Conservation (phyloP, 2,113 vertebrate genomes). For the Chloropsis cyanopogon region DNA sequence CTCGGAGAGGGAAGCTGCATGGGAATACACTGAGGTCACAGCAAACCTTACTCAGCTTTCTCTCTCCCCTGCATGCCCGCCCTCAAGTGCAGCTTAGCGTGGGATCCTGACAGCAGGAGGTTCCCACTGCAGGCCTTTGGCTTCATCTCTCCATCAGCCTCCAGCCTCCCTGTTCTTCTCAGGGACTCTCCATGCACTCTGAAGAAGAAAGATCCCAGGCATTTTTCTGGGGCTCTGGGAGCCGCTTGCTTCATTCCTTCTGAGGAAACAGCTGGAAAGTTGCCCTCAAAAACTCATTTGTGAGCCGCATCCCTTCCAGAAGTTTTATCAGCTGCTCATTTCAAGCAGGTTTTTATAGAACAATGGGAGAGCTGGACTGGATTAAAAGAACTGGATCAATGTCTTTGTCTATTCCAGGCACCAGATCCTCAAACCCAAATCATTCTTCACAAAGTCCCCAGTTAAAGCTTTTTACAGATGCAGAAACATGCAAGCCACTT, state of each 20-base stretch:
- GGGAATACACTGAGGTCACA: not conserved
- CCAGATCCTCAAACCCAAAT: not conserved
- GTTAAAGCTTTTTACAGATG: not conserved
- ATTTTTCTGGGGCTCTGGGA: conserved; percentile 41
- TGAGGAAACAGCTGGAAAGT: conserved; percentile 42
- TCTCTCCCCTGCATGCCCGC: not conserved
- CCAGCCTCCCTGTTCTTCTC: not conserved
- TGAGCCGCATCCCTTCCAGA: not conserved
- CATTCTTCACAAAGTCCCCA: not conserved
- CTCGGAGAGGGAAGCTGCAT: not conserved
- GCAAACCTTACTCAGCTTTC: conserved; percentile 1
- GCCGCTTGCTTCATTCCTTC: not conserved
- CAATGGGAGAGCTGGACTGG: not conserved
- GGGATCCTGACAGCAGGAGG: conserved; percentile 57
- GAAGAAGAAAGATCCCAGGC: conserved; percentile 42
- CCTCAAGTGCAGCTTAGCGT: conserved; percentile 6
- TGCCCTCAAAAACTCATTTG: conserved; percentile 46
- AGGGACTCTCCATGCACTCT: not conserved
- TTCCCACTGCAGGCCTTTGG: conserved; percentile 56
- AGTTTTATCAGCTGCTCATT: conserved; percentile 43
- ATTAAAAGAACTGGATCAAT: not conserved
- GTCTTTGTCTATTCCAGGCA: not conserved
- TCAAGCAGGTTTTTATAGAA: conserved; percentile 5
- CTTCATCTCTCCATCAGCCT: not conserved
- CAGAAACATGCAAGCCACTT: not conserved